A percentile compares a stretch with the other conserved stretches of the same genome.
Conservation (phyloP, 2,113 vertebrate genomes). For the Hystrix brachyura region DNA sequence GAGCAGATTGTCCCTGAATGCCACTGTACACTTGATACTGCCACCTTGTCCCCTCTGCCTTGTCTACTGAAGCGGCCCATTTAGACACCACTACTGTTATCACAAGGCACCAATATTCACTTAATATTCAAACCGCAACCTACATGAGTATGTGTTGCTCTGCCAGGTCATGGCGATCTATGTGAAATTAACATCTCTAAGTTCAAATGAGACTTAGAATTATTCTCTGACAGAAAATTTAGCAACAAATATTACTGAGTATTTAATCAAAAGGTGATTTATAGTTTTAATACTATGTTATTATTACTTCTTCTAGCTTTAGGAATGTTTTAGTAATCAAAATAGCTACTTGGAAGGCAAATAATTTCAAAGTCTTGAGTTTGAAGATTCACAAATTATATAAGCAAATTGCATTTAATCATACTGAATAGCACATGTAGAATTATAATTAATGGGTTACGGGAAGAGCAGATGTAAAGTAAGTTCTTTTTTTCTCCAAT, state of each 20-base stretch:
- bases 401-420: constrained; percentile 69
- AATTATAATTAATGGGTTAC: constrained; percentile 62
- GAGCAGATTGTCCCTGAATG: background rate
- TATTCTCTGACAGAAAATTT: constrained; percentile 84
- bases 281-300: constrained; percentile 80
- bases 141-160: background rate
- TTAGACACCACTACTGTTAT: background rate
- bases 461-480: constrained; percentile 34
- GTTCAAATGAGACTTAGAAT: constrained; percentile 85
- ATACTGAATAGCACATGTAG: constrained; percentile 75
- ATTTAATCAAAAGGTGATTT: constrained; percentile 87
- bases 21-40: background rate
- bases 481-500: constrained; percentile 17
- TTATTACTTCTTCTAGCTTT: constrained; percentile 74
- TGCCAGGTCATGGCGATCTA: constrained; percentile 73
- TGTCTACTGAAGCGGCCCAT: background rate
- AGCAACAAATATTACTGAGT: constrained; percentile 80
- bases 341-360: constrained; percentile 74
- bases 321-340: constrained; percentile 76
- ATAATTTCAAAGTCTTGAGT: constrained; percentile 34
- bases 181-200: constrained; percentile 85
- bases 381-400: constrained; percentile 1
- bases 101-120: background rate
- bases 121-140: constrained; percentile 48
- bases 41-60: background rate